These are phyloP conservation scores for Tenthredo amoena DNA, from an alignment of 2,888 invertebrate species.

Conservation along the genomic window DNA sequence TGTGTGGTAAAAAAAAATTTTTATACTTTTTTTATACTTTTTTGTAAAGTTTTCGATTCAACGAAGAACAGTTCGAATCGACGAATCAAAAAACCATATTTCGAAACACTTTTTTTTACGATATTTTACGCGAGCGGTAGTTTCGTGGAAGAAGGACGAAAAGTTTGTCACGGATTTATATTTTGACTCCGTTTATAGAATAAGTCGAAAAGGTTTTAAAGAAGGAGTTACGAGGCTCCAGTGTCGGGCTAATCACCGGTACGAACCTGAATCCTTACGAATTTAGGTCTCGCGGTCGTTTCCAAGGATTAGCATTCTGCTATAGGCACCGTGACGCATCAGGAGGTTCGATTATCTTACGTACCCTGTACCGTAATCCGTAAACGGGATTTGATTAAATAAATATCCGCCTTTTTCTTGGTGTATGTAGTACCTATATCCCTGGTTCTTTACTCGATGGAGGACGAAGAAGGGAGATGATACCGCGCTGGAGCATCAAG, in stretches of 20 bases:
- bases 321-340: slow-evolving; percentile 13
- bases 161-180: not conserved
- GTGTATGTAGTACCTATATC: not conserved
- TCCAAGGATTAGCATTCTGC: slow-evolving; percentile 41
- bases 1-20: not conserved
- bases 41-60: not conserved
- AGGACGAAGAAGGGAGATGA: not conserved
- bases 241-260: slow-evolving; percentile 27
- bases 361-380: slow-evolving; percentile 17
- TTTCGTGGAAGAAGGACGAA: not conserved
- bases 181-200: not conserved
- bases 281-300: slow-evolving; percentile 18
- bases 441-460: not conserved
- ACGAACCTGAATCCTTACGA: slow-evolving; percentile 34
- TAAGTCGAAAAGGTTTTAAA: not conserved
- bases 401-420: slow-evolving; percentile 26
- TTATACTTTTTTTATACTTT: not conserved
- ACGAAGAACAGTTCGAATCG: too few species aligned
- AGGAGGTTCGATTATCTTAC: slow-evolving; percentile 25
- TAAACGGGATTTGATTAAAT: slow-evolving; percentile 28
- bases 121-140: too few species aligned
- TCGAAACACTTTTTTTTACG: not conserved
- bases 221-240: slow-evolving; percentile 41
- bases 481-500: not conserved
- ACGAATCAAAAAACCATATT: not conserved